phyloP scores from a whole-genome alignment of 2,888 invertebrate species.

The Tillus elongatus region DNA sequence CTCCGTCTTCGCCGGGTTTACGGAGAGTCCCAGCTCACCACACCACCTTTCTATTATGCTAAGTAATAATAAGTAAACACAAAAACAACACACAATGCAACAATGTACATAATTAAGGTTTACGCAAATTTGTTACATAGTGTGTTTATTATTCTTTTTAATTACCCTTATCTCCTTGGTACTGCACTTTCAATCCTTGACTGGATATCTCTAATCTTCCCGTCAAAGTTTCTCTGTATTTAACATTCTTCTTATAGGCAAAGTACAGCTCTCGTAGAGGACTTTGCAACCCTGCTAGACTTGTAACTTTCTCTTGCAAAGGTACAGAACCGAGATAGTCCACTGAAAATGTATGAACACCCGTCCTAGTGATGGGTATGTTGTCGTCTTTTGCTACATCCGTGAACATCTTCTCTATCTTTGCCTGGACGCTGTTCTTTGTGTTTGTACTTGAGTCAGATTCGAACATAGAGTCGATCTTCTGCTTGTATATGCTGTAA shows the following conservation, averaged over 20 bases:
- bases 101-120: too few relatives aligned
- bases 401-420: constrained; percentile 78
- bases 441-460: constrained; percentile 39
- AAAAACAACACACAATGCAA: too few relatives aligned
- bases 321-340: constrained; percentile 77
- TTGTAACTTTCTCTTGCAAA: constrained; percentile 69
- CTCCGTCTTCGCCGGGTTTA: too few relatives aligned
- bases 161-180: background rate
- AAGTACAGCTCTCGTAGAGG: constrained; percentile 69
- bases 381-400: constrained; percentile 55
- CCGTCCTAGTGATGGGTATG: constrained; percentile 43
- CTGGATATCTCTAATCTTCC: constrained; percentile 60
- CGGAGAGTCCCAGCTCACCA: too few relatives aligned
- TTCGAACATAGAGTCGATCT: constrained; percentile 77
- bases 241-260: constrained; percentile 48
- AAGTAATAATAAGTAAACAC: too few relatives aligned
- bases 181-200: constrained; percentile 58
- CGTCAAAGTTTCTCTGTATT: constrained; percentile 47
- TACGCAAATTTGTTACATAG: too few relatives aligned
- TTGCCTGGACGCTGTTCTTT: constrained; percentile 71
- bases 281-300: constrained; percentile 70
- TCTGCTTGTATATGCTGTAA: constrained; percentile 68
- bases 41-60: too few relatives aligned
- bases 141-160: too few relatives aligned
- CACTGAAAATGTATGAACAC: constrained; percentile 51